Percentiles rank a stretch among this genome's conserved stretches.
Conservation (phyloP, 1,140 invertebrate species). For the Ostrea denselamellosa region DNA sequence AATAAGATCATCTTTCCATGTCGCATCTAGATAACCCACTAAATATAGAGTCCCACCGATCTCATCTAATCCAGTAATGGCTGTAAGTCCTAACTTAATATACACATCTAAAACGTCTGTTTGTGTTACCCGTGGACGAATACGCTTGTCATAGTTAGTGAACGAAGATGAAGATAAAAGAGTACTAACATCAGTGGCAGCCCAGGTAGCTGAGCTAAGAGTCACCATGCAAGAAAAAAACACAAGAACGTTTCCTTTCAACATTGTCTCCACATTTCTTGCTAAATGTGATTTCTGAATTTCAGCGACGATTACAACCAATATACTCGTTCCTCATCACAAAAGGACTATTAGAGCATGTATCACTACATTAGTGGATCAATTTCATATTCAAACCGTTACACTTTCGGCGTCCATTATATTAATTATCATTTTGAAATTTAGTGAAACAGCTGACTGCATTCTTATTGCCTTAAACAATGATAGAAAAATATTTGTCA, state of each 20-base stretch:
- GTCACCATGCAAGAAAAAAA: not conserved
- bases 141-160: slow-evolving; percentile 30
- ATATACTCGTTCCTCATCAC: not conserved
- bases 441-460: not conserved
- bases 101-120: slow-evolving; percentile 13
- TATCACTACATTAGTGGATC: not conserved
- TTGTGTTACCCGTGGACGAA: slow-evolving; percentile 39
- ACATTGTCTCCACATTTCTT: not conserved
- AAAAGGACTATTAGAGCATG: not conserved
- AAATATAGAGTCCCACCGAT: slow-evolving; percentile 44
- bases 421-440: not conserved
- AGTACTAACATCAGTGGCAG: not conserved
- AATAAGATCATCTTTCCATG: slow-evolving; percentile 48
- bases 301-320: not conserved
- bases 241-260: not conserved
- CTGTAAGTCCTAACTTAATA: slow-evolving; percentile 45
- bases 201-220: not conserved
- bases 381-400: not conserved
- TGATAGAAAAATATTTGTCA: too few species aligned
- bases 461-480: not conserved
- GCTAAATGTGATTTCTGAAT: not conserved
- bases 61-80: slow-evolving; percentile 47
- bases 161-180: not conserved
- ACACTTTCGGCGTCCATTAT: not conserved
- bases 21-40: slow-evolving; percentile 41